These are phyloP conservation scores for Mormoops blainvillei DNA, from an alignment of 2,113 vertebrate genomes.

Conservation along the genomic window DNA sequence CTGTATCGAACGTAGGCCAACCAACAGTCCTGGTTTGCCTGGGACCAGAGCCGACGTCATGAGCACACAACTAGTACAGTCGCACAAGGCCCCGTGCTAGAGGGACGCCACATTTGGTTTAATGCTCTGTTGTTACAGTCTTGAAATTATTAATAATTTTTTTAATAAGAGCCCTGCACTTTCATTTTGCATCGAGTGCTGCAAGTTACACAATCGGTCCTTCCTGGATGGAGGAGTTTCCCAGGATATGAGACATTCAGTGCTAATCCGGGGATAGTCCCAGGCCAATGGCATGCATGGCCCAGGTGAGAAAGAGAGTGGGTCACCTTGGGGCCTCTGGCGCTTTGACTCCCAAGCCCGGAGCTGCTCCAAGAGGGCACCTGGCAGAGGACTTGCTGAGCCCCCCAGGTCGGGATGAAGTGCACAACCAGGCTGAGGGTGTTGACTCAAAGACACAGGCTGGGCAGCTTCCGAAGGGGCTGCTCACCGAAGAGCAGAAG, in stretches of 20 bases:
- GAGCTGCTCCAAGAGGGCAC: background rate
- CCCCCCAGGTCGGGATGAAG: too few species aligned
- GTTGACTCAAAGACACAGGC: background rate
- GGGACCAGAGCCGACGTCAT: background rate
- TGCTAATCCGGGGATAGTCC: background rate
- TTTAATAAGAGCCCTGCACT: background rate
- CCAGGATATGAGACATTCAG: rapidly evolving
- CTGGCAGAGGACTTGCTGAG: background rate
- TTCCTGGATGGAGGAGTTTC: background rate
- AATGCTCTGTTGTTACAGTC: background rate
- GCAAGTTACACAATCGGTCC: background rate
- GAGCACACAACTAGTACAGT: rapidly evolving
- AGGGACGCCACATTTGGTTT: background rate
- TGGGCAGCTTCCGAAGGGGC: background rate
- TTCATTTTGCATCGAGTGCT: background rate
- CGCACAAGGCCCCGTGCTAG: background rate
- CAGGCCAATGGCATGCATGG: background rate
- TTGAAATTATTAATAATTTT: background rate
- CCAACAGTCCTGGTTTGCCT: rapidly evolving
- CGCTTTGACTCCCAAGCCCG: background rate
- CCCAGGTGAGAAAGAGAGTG: background rate
- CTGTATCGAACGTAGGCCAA: too few species aligned
- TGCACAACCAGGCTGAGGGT: background rate
- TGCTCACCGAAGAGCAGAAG: background rate
- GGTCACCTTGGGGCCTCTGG: background rate